A percentile compares a stretch with the other conserved stretches of the same genome.
These are phyloP conservation scores for Nomada ferruginata DNA, from an alignment of 2,888 invertebrate species.

Conservation along the genomic window DNA sequence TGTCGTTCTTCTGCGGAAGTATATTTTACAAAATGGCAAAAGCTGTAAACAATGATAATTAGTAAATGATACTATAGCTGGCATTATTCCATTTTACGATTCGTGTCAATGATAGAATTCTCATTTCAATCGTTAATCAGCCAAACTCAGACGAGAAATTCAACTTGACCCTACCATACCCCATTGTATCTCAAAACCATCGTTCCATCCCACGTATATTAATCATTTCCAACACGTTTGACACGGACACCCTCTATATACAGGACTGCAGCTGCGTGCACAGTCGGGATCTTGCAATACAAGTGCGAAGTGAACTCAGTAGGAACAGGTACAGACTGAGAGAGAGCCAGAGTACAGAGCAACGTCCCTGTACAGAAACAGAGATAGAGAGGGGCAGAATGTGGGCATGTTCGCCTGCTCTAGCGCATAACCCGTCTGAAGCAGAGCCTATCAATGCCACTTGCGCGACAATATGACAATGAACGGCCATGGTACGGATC, in stretches of 20 bases:
- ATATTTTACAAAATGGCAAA: too few species aligned
- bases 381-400: constrained; percentile 8
- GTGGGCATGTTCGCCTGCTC: constrained; percentile 42
- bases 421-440: constrained; percentile 48
- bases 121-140: too few species aligned
- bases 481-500: constrained; percentile 67
- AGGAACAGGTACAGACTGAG: constrained; percentile 22
- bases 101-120: too few species aligned
- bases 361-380: not conserved
- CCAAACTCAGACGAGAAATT: too few species aligned
- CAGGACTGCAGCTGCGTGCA: constrained; percentile 40
- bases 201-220: not conserved
- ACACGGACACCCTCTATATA: constrained; percentile 19
- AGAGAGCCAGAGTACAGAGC: not conserved
- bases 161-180: not conserved
- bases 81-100: too few species aligned
- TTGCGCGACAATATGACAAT: constrained; percentile 75
- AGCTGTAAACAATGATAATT: too few species aligned
- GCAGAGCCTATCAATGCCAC: constrained; percentile 71
- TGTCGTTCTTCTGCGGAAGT: too few species aligned
- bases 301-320: constrained; percentile 59
- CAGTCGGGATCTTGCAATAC: constrained; percentile 50
- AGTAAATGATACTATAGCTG: too few species aligned
- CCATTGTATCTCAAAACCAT: not conserved
- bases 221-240: constrained; percentile 9